Evolutionary conservation across 2,888 invertebrate genomes (phyloP), one percentile per base, ranked within the genome.

Genomic region (Tigriopus californicus): DNA sequence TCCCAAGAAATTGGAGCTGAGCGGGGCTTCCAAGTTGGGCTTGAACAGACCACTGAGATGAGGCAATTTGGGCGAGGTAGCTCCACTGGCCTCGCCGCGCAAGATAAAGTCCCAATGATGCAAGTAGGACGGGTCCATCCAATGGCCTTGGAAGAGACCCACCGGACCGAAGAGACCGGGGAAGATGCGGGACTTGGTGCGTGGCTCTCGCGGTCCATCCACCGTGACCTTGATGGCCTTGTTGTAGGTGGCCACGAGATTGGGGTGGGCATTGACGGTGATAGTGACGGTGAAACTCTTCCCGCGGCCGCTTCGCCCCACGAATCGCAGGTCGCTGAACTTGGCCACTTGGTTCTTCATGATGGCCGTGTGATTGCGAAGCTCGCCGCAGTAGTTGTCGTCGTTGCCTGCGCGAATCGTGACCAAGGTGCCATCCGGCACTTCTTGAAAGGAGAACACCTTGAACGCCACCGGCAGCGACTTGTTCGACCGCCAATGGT

Each of bases 171-270:
- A 58, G n/a, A 58, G 33, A 11, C 58, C 58, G 20, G 58, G 58
- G 41, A 51, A 60, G 69, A 68, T 66, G 70, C 91, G 85, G 72
- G 87, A 85, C 78, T 91, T 92, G 62, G 89, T 90, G 69, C 94
- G 76, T 1, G 97, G 95, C 72, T 97, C 95, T 67, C 97, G 74
- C 1, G 97, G 97, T 66, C 97, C 97, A 72, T 98, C 97, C 60
- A 98, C 97, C 61, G 97, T 97, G 65, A 98, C 95, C 79, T 98
- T 98, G 74, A 95, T 95, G 66, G 92, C 94, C 76, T 91, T 91
- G 70, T 80, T 83, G 76, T 92, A 94, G 58, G 90, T 87, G 62
- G 90, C 81, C 66, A 95, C 84, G 78, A 94, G 91, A 58, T 90
- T 88, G 59, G 97, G 97, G 67, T 79, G 81, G 63, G 90, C 87